phyloP scores from a whole-genome alignment of 1,140 invertebrate species.

The Drosophila punjabiensis region DNA sequence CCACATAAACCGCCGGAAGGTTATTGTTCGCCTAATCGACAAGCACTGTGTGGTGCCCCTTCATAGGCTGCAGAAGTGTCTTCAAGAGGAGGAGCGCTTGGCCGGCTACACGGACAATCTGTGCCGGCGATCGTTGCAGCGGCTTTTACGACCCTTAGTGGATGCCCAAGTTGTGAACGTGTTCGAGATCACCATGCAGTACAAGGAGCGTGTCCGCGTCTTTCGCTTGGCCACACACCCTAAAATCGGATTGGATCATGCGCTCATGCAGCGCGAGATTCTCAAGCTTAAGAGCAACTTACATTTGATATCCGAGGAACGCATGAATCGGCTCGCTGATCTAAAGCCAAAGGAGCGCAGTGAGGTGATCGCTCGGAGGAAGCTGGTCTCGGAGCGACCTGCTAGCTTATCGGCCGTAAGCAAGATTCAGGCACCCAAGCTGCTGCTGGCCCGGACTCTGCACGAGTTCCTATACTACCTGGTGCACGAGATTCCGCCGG shows the following conservation, averaged over 20 bases:
- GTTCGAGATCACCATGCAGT: slow-evolving; percentile 65
- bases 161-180: slow-evolving; percentile 46
- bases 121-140: slow-evolving; percentile 68
- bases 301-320: slow-evolving; percentile 60
- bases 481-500: slow-evolving; percentile 87
- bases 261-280: slow-evolving; percentile 58
- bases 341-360: slow-evolving; percentile 17
- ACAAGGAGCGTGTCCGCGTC: slow-evolving; percentile 53
- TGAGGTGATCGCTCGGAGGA: slow-evolving; percentile 18
- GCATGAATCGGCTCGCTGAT: slow-evolving; percentile 1
- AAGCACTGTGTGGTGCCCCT: slow-evolving; percentile 53
- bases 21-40: slow-evolving; percentile 62
- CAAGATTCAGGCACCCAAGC: slow-evolving; percentile 87
- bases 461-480: slow-evolving; percentile 91
- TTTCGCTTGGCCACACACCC: slow-evolving; percentile 74
- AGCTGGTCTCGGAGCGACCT: not conserved
- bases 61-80: slow-evolving; percentile 12
- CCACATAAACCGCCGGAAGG: slow-evolving; percentile 40
- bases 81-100: slow-evolving; percentile 46
- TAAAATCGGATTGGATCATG: slow-evolving; percentile 65
- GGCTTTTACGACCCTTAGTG: slow-evolving; percentile 59
- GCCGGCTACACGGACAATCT: slow-evolving; percentile 54
- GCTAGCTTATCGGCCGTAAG: not conserved
- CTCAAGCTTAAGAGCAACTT: slow-evolving; percentile 71
- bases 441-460: slow-evolving; percentile 88